phyloP scores from a whole-genome alignment of 1,140 invertebrate species.

The Trachelipus rathkii region DNA sequence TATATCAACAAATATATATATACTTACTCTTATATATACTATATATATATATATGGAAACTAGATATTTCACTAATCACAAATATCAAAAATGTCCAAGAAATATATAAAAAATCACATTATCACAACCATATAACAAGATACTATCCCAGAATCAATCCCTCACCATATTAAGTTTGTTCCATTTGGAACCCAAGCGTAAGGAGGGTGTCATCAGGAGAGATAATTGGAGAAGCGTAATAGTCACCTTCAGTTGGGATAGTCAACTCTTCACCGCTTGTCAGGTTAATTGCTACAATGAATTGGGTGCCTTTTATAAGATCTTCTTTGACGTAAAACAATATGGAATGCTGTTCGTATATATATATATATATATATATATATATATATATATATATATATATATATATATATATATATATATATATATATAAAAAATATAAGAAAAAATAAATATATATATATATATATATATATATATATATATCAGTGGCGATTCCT shows the following conservation, averaged over 20 bases:
- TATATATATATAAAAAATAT: not conserved
- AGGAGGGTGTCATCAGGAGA: slow-evolving; percentile 13
- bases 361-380: too few species aligned
- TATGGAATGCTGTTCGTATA: not conserved
- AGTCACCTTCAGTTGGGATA: slow-evolving; percentile 20
- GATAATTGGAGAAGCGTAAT: slow-evolving; percentile 12
- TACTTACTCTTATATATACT: not conserved
- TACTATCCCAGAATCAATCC: too few species aligned
- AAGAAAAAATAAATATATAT: too few species aligned
- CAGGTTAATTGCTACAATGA: slow-evolving; percentile 17
- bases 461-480: too few species aligned
- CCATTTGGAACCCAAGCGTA: slow-evolving; percentile 28
- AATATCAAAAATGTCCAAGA: too few species aligned
- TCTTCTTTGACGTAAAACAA: slow-evolving; percentile 23
- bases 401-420: too few species aligned
- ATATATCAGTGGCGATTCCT: too few species aligned
- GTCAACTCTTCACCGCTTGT: not conserved
- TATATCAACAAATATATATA: not conserved
- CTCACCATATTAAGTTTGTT: slow-evolving; percentile 25
- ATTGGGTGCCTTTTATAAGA: not conserved
- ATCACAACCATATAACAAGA: too few species aligned
- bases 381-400: too few species aligned
- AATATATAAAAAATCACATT: too few species aligned
- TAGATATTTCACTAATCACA: too few species aligned
- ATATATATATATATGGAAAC: too few species aligned